phyloP scores from a whole-genome alignment of 1,140 invertebrate genomes.

The Elysia chlorotica region DNA sequence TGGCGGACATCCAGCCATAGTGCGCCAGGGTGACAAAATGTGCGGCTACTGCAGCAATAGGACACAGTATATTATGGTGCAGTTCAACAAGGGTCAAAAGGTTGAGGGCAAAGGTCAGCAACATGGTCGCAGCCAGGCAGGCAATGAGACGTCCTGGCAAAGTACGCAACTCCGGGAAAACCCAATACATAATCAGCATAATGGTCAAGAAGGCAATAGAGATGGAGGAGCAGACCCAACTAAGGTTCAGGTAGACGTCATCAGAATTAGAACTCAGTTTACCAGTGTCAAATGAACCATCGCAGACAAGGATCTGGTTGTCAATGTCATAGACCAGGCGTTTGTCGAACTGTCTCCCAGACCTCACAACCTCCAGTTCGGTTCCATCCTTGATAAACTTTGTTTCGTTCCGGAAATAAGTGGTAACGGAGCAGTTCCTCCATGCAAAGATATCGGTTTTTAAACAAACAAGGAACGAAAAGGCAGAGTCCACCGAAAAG shows the following conservation, averaged over 20 bases:
- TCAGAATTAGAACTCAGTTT: no score
- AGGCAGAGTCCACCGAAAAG: no score
- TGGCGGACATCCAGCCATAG: slow-evolving; percentile 1
- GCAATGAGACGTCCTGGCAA: not conserved
- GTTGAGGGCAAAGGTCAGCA: not conserved
- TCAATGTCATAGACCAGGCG: no score
- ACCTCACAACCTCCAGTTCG: no score
- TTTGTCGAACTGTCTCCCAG: no score
- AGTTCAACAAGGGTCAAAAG: not conserved
- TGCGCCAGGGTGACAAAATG: not conserved
- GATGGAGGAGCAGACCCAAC: not conserved
- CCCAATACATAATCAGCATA: not conserved
- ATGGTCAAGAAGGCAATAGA: not conserved
- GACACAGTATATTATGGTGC: not conserved
- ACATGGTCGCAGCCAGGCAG: not conserved
- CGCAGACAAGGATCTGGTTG: no score
- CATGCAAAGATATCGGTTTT: no score
- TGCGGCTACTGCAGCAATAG: not conserved
- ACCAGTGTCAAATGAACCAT: no score
- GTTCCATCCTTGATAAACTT: no score
- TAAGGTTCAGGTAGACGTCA: not conserved
- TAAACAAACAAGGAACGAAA: no score
- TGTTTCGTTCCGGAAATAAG: no score
- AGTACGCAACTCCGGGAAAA: not conserved
- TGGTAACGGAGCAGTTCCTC: no score